phyloP scores from a whole-genome alignment of 2,888 invertebrate species.

The Himalopsyche japonica region DNA sequence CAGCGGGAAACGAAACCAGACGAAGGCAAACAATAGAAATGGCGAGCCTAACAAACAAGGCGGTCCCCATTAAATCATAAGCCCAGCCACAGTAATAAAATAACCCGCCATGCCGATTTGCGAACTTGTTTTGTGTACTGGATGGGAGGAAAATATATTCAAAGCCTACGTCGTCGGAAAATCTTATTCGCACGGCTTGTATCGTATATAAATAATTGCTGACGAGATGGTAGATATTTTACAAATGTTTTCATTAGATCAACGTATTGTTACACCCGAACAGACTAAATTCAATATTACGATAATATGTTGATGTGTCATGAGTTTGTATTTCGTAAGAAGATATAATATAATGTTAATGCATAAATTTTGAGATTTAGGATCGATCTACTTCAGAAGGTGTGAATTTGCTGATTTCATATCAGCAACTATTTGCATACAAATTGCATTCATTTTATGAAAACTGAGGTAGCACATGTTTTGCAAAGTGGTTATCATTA shows the following conservation, averaged over 20 bases:
- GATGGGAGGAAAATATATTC: neutral
- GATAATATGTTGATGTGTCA: neutral
- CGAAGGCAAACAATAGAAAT: neutral
- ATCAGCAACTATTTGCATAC: no score
- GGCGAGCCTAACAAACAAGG: neutral
- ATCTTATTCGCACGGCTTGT: neutral
- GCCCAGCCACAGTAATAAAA: neutral
- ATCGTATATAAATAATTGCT: neutral
- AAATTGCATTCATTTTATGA: no score
- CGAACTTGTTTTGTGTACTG: neutral
- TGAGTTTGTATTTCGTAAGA: no score
- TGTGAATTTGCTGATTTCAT: no score
- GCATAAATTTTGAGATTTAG: no score
- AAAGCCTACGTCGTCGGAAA: neutral
- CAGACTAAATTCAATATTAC: neutral
- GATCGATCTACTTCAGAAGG: no score
- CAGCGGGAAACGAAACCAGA: neutral
- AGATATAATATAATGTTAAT: no score
- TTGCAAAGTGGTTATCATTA: no score
- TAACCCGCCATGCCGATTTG: neutral
- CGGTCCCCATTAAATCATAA: neutral
- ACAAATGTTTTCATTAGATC: neutral
- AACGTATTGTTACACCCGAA: neutral
- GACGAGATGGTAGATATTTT: neutral
- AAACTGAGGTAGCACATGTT: no score